Percentiles rank a stretch among this genome's conserved stretches.
phyloP scores from a whole-genome alignment of 2,113 vertebrate species.

The Mobula birostris region DNA sequence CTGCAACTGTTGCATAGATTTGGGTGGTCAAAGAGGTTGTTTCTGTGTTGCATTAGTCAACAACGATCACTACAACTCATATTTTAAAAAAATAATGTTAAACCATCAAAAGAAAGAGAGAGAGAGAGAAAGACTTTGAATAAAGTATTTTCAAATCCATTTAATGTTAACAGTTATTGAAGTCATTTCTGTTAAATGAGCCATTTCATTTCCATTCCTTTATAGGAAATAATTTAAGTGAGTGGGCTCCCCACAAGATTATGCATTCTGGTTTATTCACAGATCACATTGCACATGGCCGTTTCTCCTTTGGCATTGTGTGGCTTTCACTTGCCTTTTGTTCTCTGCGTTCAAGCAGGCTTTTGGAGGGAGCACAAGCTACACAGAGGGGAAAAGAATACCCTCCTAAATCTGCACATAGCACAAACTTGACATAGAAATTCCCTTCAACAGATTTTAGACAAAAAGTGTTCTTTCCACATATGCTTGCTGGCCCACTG shows the following conservation, averaged over 20 bases:
- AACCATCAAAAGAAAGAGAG: not conserved
- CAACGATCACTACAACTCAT: too few relatives aligned
- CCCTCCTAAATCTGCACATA: too few relatives aligned
- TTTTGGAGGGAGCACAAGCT: not conserved
- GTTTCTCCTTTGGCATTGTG: not conserved
- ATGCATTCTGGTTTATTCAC: not conserved
- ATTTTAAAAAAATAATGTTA: too few relatives aligned
- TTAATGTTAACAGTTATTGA: not conserved
- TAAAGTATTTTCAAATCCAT: not conserved
- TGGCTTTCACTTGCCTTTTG: not conserved
- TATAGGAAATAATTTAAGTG: not conserved
- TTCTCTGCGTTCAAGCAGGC: not conserved
- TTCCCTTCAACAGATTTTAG: too few relatives aligned
- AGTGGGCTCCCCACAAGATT: not conserved
- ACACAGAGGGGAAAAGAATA: not conserved
- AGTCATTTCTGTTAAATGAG: not conserved
- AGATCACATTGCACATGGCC: not conserved
- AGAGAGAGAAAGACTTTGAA: not conserved
- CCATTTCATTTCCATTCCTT: not conserved
- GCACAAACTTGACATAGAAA: too few relatives aligned
- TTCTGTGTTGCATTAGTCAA: too few relatives aligned
- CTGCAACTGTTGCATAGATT: too few relatives aligned
- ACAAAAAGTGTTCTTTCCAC: too few relatives aligned
- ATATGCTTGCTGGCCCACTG: too few relatives aligned
- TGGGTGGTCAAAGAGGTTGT: too few relatives aligned